phyloP scores from a whole-genome alignment of 2,797 vertebrate species.

The Chiloscyllium punctatum region DNA sequence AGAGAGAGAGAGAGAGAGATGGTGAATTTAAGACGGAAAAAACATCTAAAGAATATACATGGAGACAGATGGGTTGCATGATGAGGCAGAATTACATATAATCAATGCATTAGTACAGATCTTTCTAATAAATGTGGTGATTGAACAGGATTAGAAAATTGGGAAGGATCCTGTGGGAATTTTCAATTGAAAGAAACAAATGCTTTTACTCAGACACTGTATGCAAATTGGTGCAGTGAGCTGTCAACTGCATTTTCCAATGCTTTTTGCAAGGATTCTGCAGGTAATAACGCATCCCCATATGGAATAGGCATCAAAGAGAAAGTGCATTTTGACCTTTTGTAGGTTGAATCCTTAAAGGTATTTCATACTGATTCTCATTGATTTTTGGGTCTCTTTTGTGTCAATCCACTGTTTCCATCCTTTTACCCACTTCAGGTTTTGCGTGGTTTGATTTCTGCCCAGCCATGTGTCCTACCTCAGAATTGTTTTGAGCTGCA shows the following conservation, averaged over 20 bases:
- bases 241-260: neutral
- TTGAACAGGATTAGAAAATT: neutral
- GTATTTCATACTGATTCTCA: neutral
- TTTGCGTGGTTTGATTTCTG: neutral
- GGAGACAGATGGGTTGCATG: neutral
- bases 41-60: neutral
- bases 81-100: neutral
- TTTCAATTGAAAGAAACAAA: neutral
- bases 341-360: neutral
- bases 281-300: neutral
- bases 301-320: neutral
- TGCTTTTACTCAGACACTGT: neutral
- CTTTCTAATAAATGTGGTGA: neutral
- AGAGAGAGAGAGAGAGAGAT: neutral
- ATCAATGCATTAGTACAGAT: neutral
- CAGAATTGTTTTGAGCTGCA: neutral
- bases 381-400: neutral
- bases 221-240: neutral
- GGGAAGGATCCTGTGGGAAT: neutral
- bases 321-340: neutral
- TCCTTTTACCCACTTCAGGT: neutral
- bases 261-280: neutral
- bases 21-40: neutral
- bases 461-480: neutral
- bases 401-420: neutral